These are phyloP conservation scores for Takifugu flavidus DNA, from an alignment of 2,113 vertebrate genomes.

Conservation along the genomic window DNA sequence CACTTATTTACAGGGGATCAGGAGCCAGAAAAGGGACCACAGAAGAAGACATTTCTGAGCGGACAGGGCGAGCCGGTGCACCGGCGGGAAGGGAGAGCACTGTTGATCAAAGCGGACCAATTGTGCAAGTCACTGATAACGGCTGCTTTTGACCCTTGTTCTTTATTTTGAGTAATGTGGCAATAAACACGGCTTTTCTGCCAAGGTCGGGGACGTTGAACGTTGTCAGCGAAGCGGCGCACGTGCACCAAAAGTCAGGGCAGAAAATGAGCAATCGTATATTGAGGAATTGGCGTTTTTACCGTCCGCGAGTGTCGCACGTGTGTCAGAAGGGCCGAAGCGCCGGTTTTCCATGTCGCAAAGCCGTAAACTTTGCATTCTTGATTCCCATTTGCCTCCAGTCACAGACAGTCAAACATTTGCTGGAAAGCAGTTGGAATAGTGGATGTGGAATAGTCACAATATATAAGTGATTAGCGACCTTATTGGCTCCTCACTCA, in stretches of 20 bases:
- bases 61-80: not conserved
- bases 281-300: too few relatives aligned
- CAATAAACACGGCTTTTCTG: slow-evolving; percentile 7
- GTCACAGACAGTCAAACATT: not conserved
- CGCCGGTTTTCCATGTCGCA: too few relatives aligned
- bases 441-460: too few relatives aligned
- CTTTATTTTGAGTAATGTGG: slow-evolving; percentile 23
- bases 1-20: slow-evolving; percentile 6
- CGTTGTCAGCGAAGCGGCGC: not conserved
- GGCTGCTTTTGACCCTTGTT: slow-evolving; percentile 38
- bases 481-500: too few relatives aligned
- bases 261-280: too few relatives aligned
- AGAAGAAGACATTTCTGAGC: too few relatives aligned
- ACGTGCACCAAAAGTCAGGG: not conserved
- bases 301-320: too few relatives aligned
- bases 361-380: not conserved
- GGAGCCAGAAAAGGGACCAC: not conserved
- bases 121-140: slow-evolving; percentile 46
- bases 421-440: not conserved
- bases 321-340: too few relatives aligned
- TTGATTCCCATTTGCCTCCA: not conserved
- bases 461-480: too few relatives aligned
- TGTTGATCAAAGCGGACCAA: slow-evolving; percentile 43
- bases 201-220: not conserved
- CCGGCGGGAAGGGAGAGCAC: slow-evolving; percentile 39